Base-by-base conservation (phyloP, 2,113 vertebrate genomes). In the Macroglossus sobrinus region DNA sequence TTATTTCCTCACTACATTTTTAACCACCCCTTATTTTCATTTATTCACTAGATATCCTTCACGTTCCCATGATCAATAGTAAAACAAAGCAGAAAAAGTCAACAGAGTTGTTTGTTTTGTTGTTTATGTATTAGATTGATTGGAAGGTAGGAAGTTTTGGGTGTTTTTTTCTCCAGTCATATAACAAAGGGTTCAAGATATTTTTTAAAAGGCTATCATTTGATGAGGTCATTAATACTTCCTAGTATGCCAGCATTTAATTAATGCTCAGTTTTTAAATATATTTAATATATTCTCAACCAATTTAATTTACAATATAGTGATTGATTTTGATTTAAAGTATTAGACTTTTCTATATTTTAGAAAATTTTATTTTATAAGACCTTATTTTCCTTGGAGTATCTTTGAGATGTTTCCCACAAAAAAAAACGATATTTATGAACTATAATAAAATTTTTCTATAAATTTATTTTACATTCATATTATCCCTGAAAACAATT, bases 261-360 rank as follows among this genome's bases (percentile, higher is more conserved):
- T 92, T 79, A 93, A 81, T 92, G 28, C 4, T 24, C 45, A 66
- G 30, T 66, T 93, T 30, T 90, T 94, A 82, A 66, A 24, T 93
- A 82, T 33, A 24, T 30, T 92, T 66, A 66, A 89, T 61, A 7
- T 88, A 9, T 76, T 92, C 35, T 33, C 24, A 85, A 22, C 16
- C 53, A 94, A 72, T 68, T 85, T 15, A 63, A 22, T 69, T 92
- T 93, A 63, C n/a, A 89, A 16, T 28, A 72, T 14, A 79, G 24
- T 79, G 24, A 74, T 22, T 64, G 2, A 79, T 79, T 95, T 84
- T 80, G 1, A 92, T 38, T 79, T 84, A 84, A 95, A 88, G 7
- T 50, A 57, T 22, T 59, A 28, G 6, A 87, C 7, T 90, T 96
- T 75, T 85, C 33, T 57, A 28, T 76, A 55, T 76, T 81, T 45